phyloP scores from a whole-genome alignment of 2,797 vertebrate species.

The Semotilus atromaculatus region DNA sequence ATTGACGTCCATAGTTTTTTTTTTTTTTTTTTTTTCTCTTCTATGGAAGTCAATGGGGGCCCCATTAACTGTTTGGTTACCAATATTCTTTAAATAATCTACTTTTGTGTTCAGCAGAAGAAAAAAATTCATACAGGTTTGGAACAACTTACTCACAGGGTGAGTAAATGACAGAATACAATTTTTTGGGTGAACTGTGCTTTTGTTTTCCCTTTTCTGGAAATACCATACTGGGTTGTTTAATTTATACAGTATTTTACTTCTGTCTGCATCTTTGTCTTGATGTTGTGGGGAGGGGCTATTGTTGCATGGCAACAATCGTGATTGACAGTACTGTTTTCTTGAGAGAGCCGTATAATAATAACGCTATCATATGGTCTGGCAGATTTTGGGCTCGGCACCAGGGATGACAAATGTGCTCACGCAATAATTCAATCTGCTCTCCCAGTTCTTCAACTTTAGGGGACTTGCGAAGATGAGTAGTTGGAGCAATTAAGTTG shows the following conservation, averaged over 20 bases:
- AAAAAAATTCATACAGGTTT: background rate
- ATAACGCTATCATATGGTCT: conserved; percentile 88
- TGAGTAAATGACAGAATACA: background rate
- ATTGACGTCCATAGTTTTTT: no score
- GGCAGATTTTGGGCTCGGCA: conserved; percentile 85
- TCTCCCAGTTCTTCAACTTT: conserved; percentile 87
- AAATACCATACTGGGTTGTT: background rate
- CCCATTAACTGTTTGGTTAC: background rate
- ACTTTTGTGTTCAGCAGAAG: background rate
- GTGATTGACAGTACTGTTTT: conserved; percentile 79
- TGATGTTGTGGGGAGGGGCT: conserved; percentile 62
- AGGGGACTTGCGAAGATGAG: conserved; percentile 81
- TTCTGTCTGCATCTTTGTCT: conserved; percentile 19
- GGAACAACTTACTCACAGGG: background rate
- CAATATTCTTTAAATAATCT: background rate
- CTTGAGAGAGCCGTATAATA: conserved; percentile 84
- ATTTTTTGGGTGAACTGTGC: background rate
- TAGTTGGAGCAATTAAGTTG: conserved; percentile 79
- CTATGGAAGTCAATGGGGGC: background rate
- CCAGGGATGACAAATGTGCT: conserved; percentile 87
- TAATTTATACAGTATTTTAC: background rate
- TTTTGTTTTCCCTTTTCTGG: background rate
- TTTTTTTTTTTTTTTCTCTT: no score
- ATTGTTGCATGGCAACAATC: conserved; percentile 66
- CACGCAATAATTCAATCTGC: conserved; percentile 88